phyloP scores from a whole-genome alignment of 2,797 vertebrate genomes.

The Eutrigla gurnardus region DNA sequence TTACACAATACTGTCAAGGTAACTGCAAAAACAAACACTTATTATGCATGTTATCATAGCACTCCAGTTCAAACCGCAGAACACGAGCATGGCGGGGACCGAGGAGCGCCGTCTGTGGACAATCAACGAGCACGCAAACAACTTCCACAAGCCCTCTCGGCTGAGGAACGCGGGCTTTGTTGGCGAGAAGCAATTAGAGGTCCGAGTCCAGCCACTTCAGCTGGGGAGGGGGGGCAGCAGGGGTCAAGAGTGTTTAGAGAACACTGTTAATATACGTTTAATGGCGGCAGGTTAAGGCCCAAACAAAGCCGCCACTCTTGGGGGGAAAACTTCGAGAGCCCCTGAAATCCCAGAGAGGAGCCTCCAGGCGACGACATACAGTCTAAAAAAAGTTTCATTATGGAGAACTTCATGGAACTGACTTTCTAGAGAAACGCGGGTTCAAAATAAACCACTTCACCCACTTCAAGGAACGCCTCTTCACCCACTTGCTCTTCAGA shows the following conservation, averaged over 20 bases:
- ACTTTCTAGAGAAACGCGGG: not conserved
- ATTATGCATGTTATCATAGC: constrained; percentile 21
- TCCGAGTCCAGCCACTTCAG: constrained; percentile 61
- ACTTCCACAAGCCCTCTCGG: constrained; percentile 46
- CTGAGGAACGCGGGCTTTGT: constrained; percentile 61
- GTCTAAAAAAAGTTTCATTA: constrained; percentile 10
- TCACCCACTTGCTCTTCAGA: not conserved
- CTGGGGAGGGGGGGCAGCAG: constrained; percentile 31
- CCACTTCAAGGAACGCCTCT: not conserved
- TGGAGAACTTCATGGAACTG: not conserved
- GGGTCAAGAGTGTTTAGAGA: constrained; percentile 74
- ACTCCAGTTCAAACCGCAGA: constrained; percentile 26
- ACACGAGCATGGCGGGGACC: constrained; percentile 23
- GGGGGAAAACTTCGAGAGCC: constrained; percentile 23
- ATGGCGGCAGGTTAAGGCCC: constrained; percentile 38
- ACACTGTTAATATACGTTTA: constrained; percentile 71
- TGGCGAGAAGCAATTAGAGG: constrained; percentile 72
- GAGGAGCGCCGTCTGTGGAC: constrained; percentile 15
- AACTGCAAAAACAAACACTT: constrained; percentile 39
- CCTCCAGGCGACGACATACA: constrained; percentile 31
- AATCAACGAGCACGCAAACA: constrained; percentile 54
- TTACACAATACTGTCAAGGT: constrained; percentile 38
- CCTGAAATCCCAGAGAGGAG: constrained; percentile 25
- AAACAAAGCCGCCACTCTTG: constrained; percentile 58
- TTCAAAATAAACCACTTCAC: constrained; percentile 18